A percentile compares a stretch with the other conserved stretches of the same genome.
These are phyloP conservation scores for Sander vitreus DNA, from an alignment of 2,113 vertebrate species.

Conservation along the genomic window DNA sequence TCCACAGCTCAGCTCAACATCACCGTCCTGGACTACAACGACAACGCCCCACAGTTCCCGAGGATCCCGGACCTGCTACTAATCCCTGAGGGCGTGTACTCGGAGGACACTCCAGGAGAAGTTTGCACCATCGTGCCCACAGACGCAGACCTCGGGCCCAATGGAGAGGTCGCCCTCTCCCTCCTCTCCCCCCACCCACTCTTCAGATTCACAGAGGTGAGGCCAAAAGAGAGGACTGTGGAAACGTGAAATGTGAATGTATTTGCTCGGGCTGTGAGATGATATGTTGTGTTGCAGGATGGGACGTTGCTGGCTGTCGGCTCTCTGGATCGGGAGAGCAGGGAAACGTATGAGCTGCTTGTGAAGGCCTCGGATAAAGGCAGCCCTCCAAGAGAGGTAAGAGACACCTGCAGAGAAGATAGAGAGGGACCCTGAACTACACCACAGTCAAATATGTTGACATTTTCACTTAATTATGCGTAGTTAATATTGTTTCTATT, in stretches of 20 bases:
- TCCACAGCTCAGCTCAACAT: slow-evolving; percentile 82
- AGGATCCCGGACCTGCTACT: slow-evolving; percentile 68
- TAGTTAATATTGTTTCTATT: background rate
- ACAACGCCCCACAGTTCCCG: slow-evolving; percentile 86
- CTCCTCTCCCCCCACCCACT: slow-evolving; percentile 68
- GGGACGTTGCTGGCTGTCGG: slow-evolving; percentile 77
- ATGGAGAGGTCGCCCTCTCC: slow-evolving; percentile 75
- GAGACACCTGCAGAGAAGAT: background rate
- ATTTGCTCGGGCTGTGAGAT: background rate
- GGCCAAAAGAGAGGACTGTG: background rate
- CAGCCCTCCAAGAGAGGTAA: slow-evolving; percentile 82
- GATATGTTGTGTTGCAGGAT: slow-evolving; percentile 73
- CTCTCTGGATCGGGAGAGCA: slow-evolving; percentile 83
- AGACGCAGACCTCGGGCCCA: slow-evolving; percentile 82
- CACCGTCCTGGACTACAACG: slow-evolving; percentile 86
- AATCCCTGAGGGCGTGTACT: slow-evolving; percentile 77
- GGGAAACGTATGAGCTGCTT: slow-evolving; percentile 77
- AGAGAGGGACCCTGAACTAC: background rate
- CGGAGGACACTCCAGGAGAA: background rate
- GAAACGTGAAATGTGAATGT: background rate
- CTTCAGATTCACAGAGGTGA: slow-evolving; percentile 81
- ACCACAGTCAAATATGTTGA: too few species aligned
- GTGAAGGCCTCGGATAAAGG: slow-evolving; percentile 81
- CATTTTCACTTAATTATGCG: background rate
- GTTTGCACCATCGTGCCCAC: slow-evolving; percentile 69